These are phyloP conservation scores for Diabrotica undecimpunctata DNA, from an alignment of 1,140 invertebrate species.

Conservation along the genomic window DNA sequence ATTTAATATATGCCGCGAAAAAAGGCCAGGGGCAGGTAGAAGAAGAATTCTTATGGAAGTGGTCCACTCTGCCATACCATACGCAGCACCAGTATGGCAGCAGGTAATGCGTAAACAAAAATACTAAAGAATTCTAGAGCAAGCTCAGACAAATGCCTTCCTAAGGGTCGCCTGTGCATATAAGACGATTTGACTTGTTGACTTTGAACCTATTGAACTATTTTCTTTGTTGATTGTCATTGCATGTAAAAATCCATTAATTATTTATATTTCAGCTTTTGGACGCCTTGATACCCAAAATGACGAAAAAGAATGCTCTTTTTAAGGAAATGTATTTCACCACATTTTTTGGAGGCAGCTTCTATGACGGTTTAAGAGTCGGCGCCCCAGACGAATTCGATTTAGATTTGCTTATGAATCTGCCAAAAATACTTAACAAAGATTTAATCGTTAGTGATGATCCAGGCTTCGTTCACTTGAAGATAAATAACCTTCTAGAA, in stretches of 20 bases:
- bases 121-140: no score
- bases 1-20: no score
- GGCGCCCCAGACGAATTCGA: constrained; percentile 55
- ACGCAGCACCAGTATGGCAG: no score
- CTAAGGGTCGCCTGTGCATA: no score
- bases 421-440: constrained; percentile 40
- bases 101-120: no score
- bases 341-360: constrained; percentile 53
- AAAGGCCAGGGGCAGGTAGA: no score
- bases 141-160: no score
- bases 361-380: constrained; percentile 53
- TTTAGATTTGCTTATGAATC: constrained; percentile 51
- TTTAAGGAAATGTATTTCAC: constrained; percentile 39
- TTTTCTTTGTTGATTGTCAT: not conserved
- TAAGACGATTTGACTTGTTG: no score
- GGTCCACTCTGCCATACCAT: no score
- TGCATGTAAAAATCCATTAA: not conserved
- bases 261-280: constrained; percentile 14
- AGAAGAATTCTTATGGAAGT: no score
- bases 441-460: not conserved
- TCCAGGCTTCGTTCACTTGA: constrained; percentile 9
- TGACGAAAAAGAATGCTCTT: constrained; percentile 40
- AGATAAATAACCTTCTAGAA: constrained; percentile 1
- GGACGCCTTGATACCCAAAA: constrained; percentile 20
- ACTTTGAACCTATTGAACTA: no score